Conservation (phyloP, 2,113 vertebrate species). For the Lutjanus erythropterus region DNA sequence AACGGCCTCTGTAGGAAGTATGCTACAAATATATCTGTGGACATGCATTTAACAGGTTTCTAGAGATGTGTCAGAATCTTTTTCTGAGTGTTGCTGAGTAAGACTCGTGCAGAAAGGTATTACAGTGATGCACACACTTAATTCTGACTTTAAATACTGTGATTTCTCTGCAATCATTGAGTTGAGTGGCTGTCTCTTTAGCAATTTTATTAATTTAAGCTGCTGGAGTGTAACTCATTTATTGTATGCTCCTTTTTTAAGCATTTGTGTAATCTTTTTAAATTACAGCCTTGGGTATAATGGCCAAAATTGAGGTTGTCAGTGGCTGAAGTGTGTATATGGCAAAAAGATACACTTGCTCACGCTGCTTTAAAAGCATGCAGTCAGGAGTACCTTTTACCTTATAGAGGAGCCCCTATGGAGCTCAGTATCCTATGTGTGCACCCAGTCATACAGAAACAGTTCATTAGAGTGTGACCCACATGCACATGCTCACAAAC, state of each 20-base stretch:
- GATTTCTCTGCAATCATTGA: conserved; percentile 6
- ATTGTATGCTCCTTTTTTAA: neutral
- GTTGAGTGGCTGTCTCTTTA: neutral
- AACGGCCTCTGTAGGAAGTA: too few species aligned
- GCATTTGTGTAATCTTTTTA: neutral
- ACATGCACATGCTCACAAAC: neutral
- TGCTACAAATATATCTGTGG: neutral
- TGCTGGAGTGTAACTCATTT: neutral
- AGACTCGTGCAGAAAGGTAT: neutral
- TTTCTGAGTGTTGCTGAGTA: neutral
- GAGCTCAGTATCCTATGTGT: neutral
- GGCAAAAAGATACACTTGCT: neutral
- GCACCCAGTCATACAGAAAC: neutral
- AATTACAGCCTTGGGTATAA: neutral
- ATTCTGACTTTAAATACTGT: neutral
- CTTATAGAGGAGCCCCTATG: neutral
- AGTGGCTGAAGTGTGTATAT: neutral
- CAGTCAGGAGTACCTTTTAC: neutral
- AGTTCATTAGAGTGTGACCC: neutral
- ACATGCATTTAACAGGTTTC: neutral
- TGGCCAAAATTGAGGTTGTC: neutral
- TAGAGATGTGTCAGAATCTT: neutral
- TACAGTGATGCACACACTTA: neutral
- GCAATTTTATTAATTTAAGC: neutral
- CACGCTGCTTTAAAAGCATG: neutral